Evolutionary conservation across 2,113 vertebrate species (phyloP).

Genomic region (Chionodraco myersi): DNA sequence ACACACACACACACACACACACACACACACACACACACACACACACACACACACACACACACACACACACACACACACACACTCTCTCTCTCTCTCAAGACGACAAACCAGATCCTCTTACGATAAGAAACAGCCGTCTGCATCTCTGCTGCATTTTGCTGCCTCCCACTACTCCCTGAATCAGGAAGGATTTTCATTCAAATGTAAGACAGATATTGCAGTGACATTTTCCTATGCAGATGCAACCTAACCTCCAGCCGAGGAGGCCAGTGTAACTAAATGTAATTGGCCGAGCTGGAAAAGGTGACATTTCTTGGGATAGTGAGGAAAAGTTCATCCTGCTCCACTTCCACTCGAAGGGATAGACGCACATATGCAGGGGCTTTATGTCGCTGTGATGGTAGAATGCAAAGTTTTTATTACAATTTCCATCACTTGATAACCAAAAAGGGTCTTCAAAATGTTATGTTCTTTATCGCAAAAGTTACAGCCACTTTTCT

Average conservation of each 20-base stretch:
- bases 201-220: background rate
- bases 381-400: no score
- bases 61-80: constrained; percentile 8
- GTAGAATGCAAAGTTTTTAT: background rate
- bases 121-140: background rate
- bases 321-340: constrained; percentile 10
- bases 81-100: constrained; percentile 8
- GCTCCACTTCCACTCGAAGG: background rate
- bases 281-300: constrained; percentile 24
- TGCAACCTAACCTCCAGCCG: constrained; percentile 3
- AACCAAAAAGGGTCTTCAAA: background rate
- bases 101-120: constrained; percentile 33
- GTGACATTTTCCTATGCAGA: constrained; percentile 54
- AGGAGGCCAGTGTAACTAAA: constrained; percentile 2
- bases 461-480: no score
- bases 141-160: constrained; percentile 1
- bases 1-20: background rate
- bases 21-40: constrained; percentile 5
- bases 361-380: background rate
- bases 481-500: no score
- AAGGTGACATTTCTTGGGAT: constrained; percentile 31
- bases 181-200: background rate
- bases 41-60: constrained; percentile 11
- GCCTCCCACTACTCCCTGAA: background rate
- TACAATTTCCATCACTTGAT: background rate